Conservation (phyloP, 2,888 invertebrate genomes). For the Beris chalybata region DNA sequence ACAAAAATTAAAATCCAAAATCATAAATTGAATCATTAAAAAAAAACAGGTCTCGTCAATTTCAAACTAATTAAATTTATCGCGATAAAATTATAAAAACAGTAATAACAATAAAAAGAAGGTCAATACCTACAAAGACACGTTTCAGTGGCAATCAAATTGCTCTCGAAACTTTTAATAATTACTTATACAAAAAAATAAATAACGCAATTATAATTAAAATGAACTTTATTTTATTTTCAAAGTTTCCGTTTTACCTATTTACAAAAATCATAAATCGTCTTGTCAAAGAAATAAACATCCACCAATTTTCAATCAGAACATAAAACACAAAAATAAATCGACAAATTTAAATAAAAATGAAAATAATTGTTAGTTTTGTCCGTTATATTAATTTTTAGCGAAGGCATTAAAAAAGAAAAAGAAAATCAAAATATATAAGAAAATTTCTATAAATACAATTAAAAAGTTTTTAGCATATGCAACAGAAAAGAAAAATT, state of each 20-base stretch:
- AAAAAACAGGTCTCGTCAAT: neutral
- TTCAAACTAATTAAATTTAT: conserved; percentile 1
- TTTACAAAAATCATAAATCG: neutral
- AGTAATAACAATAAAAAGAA: neutral
- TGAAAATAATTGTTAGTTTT: no score
- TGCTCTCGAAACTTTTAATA: conserved; percentile 5
- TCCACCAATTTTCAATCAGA: neutral
- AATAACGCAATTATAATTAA: neutral
- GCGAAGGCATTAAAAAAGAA: no score
- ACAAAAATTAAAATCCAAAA: neutral
- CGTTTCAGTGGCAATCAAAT: conserved; percentile 14
- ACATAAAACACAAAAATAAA: neutral
- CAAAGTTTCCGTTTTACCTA: neutral
- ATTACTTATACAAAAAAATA: conserved; percentile 13
- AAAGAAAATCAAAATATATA: no score
- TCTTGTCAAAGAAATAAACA: neutral
- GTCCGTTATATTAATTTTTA: no score
- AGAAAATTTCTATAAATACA: no score
- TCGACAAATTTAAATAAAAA: no score
- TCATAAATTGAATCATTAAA: neutral
- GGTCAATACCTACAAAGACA: conserved; percentile 10
- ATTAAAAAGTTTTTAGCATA: no score
- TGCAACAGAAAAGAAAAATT: no score
- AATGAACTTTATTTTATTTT: neutral
- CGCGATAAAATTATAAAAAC: neutral